Base-by-base conservation (phyloP, 2,888 invertebrate species). In the Deilephila porcellus region DNA sequence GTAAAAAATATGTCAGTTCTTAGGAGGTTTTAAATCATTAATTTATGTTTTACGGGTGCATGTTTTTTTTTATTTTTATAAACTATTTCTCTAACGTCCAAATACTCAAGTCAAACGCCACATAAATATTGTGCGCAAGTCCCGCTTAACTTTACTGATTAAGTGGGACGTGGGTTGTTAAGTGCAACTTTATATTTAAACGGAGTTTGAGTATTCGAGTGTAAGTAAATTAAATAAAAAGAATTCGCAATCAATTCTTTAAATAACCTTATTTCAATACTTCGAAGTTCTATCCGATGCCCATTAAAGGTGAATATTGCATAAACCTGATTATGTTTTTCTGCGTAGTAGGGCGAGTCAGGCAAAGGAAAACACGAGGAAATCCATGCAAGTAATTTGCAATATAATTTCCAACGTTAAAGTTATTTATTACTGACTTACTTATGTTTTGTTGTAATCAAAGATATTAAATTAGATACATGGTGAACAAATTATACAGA, bases 321-420 rank as follows among this genome's bases (percentile, higher is more conserved):
- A 60, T 67, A 14, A 52, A 52, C 52, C 45, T 7, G 45, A 52
- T 67, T 67, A 56, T 17, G 52, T 52, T 52, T 67, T 67, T 67
- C 45, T 67, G 67, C 17, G 52, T 25, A 52, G 14, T 52, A 25
- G 25, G 25, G 17, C 14, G 52, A 20, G 25, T 17, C 4, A 29
- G 52, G 67, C 67, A 52, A 64, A 64, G 64, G 67, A 67, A 67
- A 67, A 52, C 67, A 29, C 25, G 25, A 67, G 67, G 67, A 67
- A 67, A 67, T 67, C 52, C 67, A 67, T 45, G 20, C 64, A 19
- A 67, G 45, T 67, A 45, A 67, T 67, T 56, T 45, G 45, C 67
- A 67, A 67, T 67, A 52, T 64, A 64, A 64, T 52, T 67, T 67
- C 67, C 45, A 52, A 67, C 25, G 17, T 45, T 14, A 60, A 29